Conservation (phyloP, 2,113 vertebrate genomes). For the Notothenia rossii region DNA sequence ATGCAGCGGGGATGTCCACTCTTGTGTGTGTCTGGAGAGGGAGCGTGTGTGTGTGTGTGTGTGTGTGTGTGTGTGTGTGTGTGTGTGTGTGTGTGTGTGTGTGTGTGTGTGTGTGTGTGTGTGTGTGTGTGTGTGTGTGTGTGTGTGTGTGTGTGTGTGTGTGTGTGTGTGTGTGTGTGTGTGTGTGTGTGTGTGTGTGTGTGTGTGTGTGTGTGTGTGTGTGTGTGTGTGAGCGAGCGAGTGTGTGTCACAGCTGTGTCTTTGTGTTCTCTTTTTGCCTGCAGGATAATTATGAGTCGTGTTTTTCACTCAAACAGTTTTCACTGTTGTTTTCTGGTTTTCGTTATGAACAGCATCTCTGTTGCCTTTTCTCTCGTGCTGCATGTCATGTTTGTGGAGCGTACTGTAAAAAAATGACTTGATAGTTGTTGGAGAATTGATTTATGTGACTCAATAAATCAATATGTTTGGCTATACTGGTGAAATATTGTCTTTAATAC, state of each 20-base stretch:
- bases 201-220: no score
- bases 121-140: not conserved
- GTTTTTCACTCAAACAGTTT: conserved; percentile 12
- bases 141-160: no score
- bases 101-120: conserved; percentile 7
- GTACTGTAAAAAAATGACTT: conserved; percentile 42
- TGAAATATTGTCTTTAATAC: conserved; percentile 11
- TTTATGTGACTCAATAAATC: conserved; percentile 70
- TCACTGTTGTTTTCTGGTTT: conserved; percentile 42
- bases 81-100: conserved; percentile 10
- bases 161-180: no score
- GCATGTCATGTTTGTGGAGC: conserved; percentile 60
- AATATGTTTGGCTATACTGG: conserved; percentile 51
- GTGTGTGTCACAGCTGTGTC: conserved; percentile 13
- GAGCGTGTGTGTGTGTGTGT: not conserved
- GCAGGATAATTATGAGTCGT: conserved; percentile 13
- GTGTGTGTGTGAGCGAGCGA: no score
- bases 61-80: not conserved
- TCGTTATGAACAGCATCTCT: conserved; percentile 32
- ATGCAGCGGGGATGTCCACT: not conserved
- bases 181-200: no score
- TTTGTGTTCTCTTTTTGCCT: conserved; percentile 38
- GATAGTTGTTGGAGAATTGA: conserved; percentile 19
- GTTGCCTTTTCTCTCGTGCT: conserved; percentile 60
- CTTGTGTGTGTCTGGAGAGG: not conserved